Evolutionary conservation across 1,140 invertebrate species (phyloP).

Genomic region (Mylabris phalerata): DNA sequence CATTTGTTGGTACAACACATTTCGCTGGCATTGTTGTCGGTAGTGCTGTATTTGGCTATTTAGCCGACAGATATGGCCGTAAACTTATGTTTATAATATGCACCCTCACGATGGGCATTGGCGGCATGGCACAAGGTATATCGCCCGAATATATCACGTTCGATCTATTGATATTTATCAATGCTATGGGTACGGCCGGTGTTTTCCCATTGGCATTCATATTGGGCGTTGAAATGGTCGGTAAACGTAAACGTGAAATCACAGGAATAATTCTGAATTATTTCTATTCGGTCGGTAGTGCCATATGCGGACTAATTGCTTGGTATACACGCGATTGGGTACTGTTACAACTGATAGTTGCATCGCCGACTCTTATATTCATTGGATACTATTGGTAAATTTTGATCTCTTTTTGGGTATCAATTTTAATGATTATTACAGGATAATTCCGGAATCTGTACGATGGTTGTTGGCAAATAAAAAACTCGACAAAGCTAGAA

Average conservation of each 20-base stretch:
- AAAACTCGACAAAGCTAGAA: constrained; percentile 46
- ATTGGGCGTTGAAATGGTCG: constrained; percentile 60
- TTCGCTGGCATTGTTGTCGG: constrained; percentile 54
- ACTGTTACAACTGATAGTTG: constrained; percentile 50
- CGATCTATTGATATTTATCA: constrained; percentile 49
- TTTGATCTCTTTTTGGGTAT: not conserved
- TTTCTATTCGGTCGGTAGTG: constrained; percentile 60
- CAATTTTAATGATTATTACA: constrained; percentile 23
- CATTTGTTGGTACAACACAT: constrained; percentile 55
- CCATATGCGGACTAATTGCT: constrained; percentile 50
- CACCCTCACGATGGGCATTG: constrained; percentile 49
- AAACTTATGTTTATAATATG: constrained; percentile 53
- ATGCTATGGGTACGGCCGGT: constrained; percentile 53
- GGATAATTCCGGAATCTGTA: constrained; percentile 57
- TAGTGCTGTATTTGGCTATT: constrained; percentile 49
- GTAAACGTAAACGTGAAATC: constrained; percentile 53
- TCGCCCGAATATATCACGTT: constrained; percentile 51
- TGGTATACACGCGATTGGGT: constrained; percentile 55
- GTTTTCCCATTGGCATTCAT: constrained; percentile 57
- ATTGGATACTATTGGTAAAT: constrained; percentile 50
- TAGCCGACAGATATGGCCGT: constrained; percentile 55
- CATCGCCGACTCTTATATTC: constrained; percentile 50
- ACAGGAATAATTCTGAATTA: constrained; percentile 56
- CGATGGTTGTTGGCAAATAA: constrained; percentile 54
- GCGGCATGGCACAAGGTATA: constrained; percentile 48